Evolutionary conservation across 2,888 invertebrate species (phyloP).

Genomic region (Ormyrus rosae): DNA sequence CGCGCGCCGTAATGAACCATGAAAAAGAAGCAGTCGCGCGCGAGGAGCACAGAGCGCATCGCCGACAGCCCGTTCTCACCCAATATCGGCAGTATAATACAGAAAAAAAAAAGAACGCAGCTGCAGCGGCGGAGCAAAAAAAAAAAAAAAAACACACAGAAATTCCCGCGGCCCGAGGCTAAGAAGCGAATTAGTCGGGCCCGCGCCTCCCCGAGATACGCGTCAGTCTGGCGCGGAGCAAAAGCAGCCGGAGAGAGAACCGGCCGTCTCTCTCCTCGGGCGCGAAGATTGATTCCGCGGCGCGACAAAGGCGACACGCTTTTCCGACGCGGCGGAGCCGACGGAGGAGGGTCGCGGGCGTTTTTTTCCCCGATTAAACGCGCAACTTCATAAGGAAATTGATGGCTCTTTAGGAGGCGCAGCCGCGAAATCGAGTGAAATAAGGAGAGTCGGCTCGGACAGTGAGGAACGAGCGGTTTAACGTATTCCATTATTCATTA

Average conservation of each 20-base stretch:
- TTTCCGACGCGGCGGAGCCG: background rate
- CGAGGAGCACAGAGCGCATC: too few species aligned
- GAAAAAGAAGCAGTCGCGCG: too few species aligned
- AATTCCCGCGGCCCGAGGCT: constrained; percentile 35
- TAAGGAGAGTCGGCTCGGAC: constrained; percentile 14
- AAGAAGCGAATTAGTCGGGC: constrained; percentile 51
- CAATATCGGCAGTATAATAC: constrained; percentile 25
- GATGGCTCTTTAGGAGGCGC: constrained; percentile 15
- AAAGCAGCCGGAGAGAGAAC: background rate
- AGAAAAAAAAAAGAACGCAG: background rate
- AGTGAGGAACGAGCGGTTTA: constrained; percentile 51
- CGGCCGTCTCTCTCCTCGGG: constrained; percentile 11
- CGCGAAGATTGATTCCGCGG: constrained; percentile 53
- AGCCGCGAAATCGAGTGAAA: constrained; percentile 1
- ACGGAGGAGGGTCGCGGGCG: background rate
- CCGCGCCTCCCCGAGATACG: background rate
- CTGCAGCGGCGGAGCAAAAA: background rate
- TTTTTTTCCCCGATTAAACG: constrained; percentile 35
- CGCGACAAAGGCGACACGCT: constrained; percentile 22
- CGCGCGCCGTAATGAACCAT: too few species aligned
- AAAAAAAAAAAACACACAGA: background rate
- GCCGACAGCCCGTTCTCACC: background rate
- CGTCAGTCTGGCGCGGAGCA: constrained; percentile 9
- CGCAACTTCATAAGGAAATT: constrained; percentile 33
- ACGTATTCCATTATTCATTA: constrained; percentile 57